Evolutionary conservation across 2,888 invertebrate genomes (phyloP).

Genomic region (Amaurobius ferox): DNA sequence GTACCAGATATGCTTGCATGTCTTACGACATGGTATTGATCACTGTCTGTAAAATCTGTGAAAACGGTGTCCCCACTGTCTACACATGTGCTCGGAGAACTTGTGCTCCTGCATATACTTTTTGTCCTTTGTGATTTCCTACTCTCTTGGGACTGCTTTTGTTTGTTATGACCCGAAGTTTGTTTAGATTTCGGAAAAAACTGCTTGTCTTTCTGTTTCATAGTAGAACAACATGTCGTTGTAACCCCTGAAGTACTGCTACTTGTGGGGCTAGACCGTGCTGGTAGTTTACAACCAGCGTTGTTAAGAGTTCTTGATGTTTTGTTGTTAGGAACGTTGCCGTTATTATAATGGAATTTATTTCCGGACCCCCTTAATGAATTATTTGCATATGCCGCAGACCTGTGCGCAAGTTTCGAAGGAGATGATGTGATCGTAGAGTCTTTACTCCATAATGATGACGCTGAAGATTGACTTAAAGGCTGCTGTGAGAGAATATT

Average conservation of each 20-base stretch:
- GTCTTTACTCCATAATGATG: constrained; percentile 66
- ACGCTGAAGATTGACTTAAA: constrained; percentile 44
- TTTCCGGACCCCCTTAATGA: constrained; percentile 5
- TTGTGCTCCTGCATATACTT: constrained; percentile 59
- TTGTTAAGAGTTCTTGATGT: constrained; percentile 28
- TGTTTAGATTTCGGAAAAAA: constrained; percentile 32
- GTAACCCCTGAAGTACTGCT: constrained; percentile 61
- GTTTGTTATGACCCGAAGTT: constrained; percentile 28
- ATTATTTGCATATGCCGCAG: background rate
- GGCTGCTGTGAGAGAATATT: constrained; percentile 34
- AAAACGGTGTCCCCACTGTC: constrained; percentile 64
- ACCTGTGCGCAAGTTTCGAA: constrained; percentile 33
- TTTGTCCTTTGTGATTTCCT: constrained; percentile 50
- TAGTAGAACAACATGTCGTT: constrained; percentile 54
- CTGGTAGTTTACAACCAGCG: constrained; percentile 28
- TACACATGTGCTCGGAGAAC: constrained; percentile 62
- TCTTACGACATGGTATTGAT: constrained; percentile 38
- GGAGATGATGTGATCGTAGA: constrained; percentile 38
- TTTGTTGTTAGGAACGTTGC: constrained; percentile 35
- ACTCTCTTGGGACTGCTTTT: constrained; percentile 43
- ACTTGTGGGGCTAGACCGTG: constrained; percentile 65
- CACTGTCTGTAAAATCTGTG: constrained; percentile 63
- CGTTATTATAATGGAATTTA: constrained; percentile 26
- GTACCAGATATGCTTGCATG: constrained; percentile 56
- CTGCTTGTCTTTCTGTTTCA: constrained; percentile 41